A percentile compares a stretch with the other conserved stretches of the same genome.
phyloP scores from a whole-genome alignment of 30 jellyfish, hydroid and myxozoan genomes.

The Aurelia aurita complex sp. Pacific region DNA sequence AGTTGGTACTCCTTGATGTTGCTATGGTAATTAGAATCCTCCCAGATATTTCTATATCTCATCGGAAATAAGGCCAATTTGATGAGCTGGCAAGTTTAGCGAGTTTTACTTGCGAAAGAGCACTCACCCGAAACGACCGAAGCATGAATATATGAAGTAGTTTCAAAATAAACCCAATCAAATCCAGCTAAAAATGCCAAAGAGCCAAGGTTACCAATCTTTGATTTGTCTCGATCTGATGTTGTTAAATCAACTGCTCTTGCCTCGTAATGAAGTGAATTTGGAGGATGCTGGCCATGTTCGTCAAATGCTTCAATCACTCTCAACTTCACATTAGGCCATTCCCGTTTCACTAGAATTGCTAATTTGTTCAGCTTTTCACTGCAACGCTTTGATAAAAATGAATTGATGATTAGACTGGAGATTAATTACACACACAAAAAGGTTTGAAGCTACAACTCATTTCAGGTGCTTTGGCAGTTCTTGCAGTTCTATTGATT shows the following conservation, averaged over 20 bases:
- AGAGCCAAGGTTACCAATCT: constrained; percentile 56
- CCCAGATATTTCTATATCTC: background rate
- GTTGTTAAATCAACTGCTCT: constrained; percentile 74
- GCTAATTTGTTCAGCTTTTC: constrained; percentile 58
- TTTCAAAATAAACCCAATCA: constrained; percentile 66
- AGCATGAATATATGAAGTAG: constrained; percentile 54
- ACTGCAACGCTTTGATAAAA: constrained; percentile 49
- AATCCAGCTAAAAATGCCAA: constrained; percentile 63
- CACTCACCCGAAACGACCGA: constrained; percentile 51
- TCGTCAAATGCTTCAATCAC: constrained; percentile 75
- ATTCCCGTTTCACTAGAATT: constrained; percentile 44
- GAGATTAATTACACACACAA: no score
- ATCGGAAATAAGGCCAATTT: background rate
- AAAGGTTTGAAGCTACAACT: no score
- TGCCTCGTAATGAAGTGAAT: constrained; percentile 79
- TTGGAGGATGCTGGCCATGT: constrained; percentile 68
- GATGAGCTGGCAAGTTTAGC: background rate
- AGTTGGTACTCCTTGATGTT: no score
- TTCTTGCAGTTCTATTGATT: no score
- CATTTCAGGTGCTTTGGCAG: no score
- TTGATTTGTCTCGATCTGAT: constrained; percentile 65
- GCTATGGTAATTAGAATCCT: background rate
- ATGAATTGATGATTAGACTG: no score
- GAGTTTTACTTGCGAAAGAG: background rate
- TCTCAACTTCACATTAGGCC: constrained; percentile 68